phyloP scores from a whole-genome alignment of 1,140 invertebrate species.

The Heliothis subflexa region DNA sequence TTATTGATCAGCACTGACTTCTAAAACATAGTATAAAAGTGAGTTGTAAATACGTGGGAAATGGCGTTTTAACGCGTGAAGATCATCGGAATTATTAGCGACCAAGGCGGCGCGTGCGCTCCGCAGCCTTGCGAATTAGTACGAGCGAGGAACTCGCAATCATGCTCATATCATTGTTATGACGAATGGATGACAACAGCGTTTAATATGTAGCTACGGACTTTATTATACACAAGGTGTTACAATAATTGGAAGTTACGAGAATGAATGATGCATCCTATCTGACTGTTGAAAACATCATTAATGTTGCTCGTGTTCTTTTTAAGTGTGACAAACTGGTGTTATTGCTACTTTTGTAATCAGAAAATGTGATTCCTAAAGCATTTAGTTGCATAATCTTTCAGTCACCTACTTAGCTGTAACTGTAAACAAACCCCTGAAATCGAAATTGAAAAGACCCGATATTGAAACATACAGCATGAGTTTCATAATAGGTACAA shows the following conservation, averaged over 20 bases:
- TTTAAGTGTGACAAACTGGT: no score
- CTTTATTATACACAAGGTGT: conserved; percentile 9
- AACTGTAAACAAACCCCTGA: no score
- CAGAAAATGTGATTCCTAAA: no score
- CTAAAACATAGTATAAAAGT: conserved; percentile 21
- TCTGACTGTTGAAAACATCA: conserved; percentile 5
- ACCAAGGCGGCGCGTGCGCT: conserved; percentile 76
- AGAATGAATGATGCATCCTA: conserved; percentile 5
- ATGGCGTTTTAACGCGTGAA: conserved; percentile 71
- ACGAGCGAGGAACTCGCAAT: conserved; percentile 58
- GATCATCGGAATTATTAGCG: conserved; percentile 76
- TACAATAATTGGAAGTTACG: conserved; percentile 11
- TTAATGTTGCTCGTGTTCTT: not conserved
- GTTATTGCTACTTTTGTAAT: no score
- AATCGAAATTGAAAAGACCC: no score
- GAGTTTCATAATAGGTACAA: no score
- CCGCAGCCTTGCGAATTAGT: conserved; percentile 76
- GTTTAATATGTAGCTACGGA: not conserved
- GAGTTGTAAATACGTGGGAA: conserved; percentile 63
- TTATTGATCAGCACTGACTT: not conserved
- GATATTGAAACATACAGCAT: no score
- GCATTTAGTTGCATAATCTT: no score
- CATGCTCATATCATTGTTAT: conserved; percentile 58
- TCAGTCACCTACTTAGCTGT: no score
- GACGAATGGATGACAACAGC: conserved; percentile 49